phyloP scores from a whole-genome alignment of 2,113 vertebrate species.

The Elephas maximus region DNA sequence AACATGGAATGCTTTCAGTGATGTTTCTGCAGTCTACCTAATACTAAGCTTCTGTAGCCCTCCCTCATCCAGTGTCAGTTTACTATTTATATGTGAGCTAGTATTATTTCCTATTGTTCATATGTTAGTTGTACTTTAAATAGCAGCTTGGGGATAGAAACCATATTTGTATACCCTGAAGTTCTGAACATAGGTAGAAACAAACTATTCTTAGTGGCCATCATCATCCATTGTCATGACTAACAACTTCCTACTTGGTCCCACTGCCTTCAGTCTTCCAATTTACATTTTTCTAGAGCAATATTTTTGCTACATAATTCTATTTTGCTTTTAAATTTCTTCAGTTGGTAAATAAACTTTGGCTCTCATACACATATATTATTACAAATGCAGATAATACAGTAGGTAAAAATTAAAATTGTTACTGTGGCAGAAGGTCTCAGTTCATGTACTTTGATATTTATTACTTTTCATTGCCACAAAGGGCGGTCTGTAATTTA shows the following conservation, averaged over 20 bases:
- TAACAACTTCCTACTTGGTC: too few relatives aligned
- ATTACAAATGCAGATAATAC: too few relatives aligned
- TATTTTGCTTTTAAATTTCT: too few relatives aligned
- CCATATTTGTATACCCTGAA: neutral
- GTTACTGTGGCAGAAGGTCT: neutral
- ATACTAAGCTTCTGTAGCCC: neutral
- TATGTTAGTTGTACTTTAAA: neutral
- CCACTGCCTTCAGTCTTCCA: too few relatives aligned
- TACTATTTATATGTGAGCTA: neutral
- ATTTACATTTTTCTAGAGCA: too few relatives aligned
- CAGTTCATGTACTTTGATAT: constrained; percentile 13
- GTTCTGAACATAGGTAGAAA: constrained; percentile 1
- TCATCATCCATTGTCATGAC: too few relatives aligned
- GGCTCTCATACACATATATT: too few relatives aligned
- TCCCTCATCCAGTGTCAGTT: neutral
- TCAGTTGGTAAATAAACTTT: too few relatives aligned
- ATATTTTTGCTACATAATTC: too few relatives aligned
- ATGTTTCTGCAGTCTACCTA: neutral
- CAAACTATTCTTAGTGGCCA: neutral
- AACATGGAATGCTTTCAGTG: neutral
- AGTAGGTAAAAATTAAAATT: neutral
- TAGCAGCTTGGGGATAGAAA: constrained; percentile 15
- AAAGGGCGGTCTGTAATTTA: neutral
- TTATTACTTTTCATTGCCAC: neutral
- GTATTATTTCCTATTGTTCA: neutral